phyloP scores from a whole-genome alignment of 2,113 vertebrate genomes.

The Laticauda laticaudata region DNA sequence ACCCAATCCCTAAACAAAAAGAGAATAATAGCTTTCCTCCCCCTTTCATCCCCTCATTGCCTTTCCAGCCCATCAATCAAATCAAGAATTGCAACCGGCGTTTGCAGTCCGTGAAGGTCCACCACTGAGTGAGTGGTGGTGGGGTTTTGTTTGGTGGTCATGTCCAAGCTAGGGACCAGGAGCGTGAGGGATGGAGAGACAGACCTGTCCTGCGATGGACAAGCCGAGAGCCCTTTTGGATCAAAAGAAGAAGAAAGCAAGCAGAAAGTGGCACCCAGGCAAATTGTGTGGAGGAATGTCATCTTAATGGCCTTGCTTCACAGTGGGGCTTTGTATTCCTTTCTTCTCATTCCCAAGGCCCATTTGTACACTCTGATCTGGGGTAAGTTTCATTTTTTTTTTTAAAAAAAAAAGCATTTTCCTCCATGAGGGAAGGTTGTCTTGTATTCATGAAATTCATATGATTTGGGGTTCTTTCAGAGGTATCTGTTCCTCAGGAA shows the following conservation, averaged over 20 bases:
- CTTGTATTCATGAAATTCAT: background rate
- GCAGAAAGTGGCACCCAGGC: conserved; percentile 12
- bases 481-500: background rate
- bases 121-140: background rate
- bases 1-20: background rate
- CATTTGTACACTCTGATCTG: conserved; percentile 74
- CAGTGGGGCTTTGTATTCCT: conserved; percentile 69
- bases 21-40: background rate
- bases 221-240: background rate
- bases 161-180: conserved; percentile 27
- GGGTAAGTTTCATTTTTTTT: conserved; percentile 66
- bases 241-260: background rate
- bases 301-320: conserved; percentile 75
- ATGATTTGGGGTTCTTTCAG: background rate
- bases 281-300: conserved; percentile 76
- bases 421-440: background rate
- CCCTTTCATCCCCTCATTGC: background rate
- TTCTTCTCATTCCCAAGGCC: conserved; percentile 71
- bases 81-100: background rate
- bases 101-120: background rate
- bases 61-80: background rate
- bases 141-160: background rate
- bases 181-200: conserved; percentile 4
- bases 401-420: background rate
- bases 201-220: background rate